Base-by-base conservation (phyloP, 2,888 invertebrate species). In the Lithophane socia region DNA sequence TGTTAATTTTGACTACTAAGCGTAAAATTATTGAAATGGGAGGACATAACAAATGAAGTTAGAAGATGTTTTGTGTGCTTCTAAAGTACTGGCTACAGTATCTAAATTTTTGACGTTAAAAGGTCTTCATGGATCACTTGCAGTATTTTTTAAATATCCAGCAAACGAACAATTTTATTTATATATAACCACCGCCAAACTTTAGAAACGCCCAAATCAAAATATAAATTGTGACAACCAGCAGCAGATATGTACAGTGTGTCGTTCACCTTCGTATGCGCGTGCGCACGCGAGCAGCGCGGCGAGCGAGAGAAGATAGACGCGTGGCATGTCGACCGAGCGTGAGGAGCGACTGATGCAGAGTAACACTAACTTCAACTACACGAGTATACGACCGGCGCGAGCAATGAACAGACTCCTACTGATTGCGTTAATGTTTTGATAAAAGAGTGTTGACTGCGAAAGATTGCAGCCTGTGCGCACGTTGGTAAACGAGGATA, bases 361-460 rank as follows among this genome's bases (percentile, higher is more conserved):
- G 63, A 75, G 37, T 74, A 63, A 73, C 61, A 66, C 71, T 18
- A 71, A 65, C 21, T 78, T 58, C 24, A 58, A 56, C 16, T 18
- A 60, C 61, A 61, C 56, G 49, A 24, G 58, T 52, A 49, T 37
- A 73, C 86, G 73, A 69, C 76, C 73, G 75, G 10, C 74, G 47
- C 75, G 69, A 63, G 52, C 72, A 63, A 64, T 77, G 69, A 73
- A n/a, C 77, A 72, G 64, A 69, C 65, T 79, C 47, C 66, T 70
- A 85, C 85, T 83, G 64, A 78, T 75, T 87, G 75, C 79, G 88
- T 86, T 90, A 90, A 90, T 89, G 87, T 77, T 86, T 86, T 89
- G 94, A 94, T 94, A 94, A 93, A 88, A 90, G 93, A 90, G 84
- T 94, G 87, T 93, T 93, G 92, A 93, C 92, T 92, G 93, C 92